Evolutionary conservation across 2,888 invertebrate species (phyloP), one percentile per base, ranked within the genome.

Genomic region (Dorcus hopei): DNA sequence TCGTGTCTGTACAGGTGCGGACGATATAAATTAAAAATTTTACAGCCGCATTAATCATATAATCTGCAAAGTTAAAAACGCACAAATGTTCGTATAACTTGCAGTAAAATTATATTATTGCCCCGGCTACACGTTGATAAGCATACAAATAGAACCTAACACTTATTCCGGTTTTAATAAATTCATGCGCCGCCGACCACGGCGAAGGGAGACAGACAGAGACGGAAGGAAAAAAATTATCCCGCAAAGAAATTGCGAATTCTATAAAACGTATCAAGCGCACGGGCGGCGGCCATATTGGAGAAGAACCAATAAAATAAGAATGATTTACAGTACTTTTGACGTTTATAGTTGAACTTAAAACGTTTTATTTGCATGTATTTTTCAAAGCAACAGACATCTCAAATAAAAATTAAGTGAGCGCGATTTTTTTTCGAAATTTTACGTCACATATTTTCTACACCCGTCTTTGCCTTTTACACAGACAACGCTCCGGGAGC

Each of bases 281-380:
- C 26, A 33, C 26, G 26, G 26, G 52, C 49, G 40, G 53, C 54
- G 54, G 61, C 61, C 60, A 64, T 65, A 64, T 64, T 65, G 65
- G 63, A 57, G 60, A 61, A 65, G 64, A 65, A 64, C 64, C 60
- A 64, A 65, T 67, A 67, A 67, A 67, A 65, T 65, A 61, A 54
- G 54, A 52, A 65, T 67, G 67, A 67, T 67, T 67, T 67, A 67
- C 62, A 62, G 65, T 60, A 57, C 61, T 62, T 60, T 59, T 66
- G 67, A 67, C 67, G 65, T 67, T 67, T 67, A 67, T 65, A 61
- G 65, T 65, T 61, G 65, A 59, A 63, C 64, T 67, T 67, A 65
- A 67, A 64, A 62, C 63, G 65, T 67, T 65, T 66, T 66, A 66
- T 66, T 66, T 64, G 66, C 65, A 43, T 55, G 64, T 61, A 62